These are phyloP conservation scores for Eudyptes chrysolophus DNA, from an alignment of 2,113 vertebrate species.

Conservation along the genomic window DNA sequence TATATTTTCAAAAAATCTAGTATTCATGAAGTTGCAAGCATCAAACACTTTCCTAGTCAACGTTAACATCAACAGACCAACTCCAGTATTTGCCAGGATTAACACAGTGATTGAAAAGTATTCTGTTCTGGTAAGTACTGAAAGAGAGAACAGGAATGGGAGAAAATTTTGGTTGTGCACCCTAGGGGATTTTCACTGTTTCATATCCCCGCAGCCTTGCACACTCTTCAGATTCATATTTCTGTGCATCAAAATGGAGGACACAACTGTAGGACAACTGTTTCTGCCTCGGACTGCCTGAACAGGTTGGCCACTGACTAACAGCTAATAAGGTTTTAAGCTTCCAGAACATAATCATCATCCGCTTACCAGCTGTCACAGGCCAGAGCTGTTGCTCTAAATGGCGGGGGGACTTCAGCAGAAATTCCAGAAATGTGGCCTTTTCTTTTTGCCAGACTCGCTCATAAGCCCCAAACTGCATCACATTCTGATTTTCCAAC, in stretches of 20 bases:
- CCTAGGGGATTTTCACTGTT: background rate
- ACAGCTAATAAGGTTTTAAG: background rate
- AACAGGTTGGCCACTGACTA: background rate
- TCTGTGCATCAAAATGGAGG: background rate
- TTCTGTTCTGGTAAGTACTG: background rate
- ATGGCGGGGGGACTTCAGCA: background rate
- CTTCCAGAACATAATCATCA: background rate
- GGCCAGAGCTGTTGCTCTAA: background rate
- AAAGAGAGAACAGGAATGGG: background rate
- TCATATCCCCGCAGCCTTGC: background rate
- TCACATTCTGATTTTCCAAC: background rate
- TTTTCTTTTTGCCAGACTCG: background rate
- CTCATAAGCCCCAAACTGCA: background rate
- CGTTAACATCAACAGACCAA: background rate
- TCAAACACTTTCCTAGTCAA: background rate
- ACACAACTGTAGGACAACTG: background rate
- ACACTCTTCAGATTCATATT: background rate
- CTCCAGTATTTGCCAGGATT: background rate
- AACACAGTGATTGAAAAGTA: background rate
- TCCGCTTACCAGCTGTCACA: background rate
- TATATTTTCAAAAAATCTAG: background rate
- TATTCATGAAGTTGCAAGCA: background rate
- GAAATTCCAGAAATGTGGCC: background rate
- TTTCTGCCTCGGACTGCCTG: background rate
- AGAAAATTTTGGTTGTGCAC: background rate